These are phyloP conservation scores for Phrynocephalus guinanensis DNA, from an alignment of 2,797 vertebrate genomes.

Conservation along the genomic window DNA sequence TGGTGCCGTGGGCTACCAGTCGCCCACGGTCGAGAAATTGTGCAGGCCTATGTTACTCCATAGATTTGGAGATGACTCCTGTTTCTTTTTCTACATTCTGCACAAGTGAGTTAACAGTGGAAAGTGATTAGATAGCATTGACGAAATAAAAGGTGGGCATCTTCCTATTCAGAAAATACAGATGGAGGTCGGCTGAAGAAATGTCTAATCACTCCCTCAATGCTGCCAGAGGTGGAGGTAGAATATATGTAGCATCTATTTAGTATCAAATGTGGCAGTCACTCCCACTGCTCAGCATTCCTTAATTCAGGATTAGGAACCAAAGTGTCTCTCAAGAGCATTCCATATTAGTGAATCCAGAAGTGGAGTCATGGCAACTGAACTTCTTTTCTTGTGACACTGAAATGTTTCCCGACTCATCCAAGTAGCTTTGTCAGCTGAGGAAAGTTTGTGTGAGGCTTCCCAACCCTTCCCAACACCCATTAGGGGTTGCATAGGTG, in stretches of 20 bases:
- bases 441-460: no score
- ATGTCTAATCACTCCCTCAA: not conserved
- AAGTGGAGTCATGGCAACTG: no score
- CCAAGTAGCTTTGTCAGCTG: no score
- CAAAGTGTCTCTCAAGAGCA: not conserved
- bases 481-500: no score
- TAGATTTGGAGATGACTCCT: not conserved
- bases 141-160: not conserved
- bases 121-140: not conserved
- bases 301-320: not conserved
- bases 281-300: not conserved
- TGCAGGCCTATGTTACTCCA: not conserved
- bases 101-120: not conserved
- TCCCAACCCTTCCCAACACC: no score
- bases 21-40: not conserved
- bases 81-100: not conserved
- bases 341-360: not conserved
- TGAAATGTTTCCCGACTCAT: no score
- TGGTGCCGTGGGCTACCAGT: no score
- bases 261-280: not conserved
- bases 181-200: not conserved
- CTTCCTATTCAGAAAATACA: not conserved
- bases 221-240: not conserved
- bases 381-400: no score
- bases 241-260: not conserved